These are phyloP conservation scores for Acanthurus lineatus DNA, from an alignment of 2,797 vertebrate species.

Conservation along the genomic window DNA sequence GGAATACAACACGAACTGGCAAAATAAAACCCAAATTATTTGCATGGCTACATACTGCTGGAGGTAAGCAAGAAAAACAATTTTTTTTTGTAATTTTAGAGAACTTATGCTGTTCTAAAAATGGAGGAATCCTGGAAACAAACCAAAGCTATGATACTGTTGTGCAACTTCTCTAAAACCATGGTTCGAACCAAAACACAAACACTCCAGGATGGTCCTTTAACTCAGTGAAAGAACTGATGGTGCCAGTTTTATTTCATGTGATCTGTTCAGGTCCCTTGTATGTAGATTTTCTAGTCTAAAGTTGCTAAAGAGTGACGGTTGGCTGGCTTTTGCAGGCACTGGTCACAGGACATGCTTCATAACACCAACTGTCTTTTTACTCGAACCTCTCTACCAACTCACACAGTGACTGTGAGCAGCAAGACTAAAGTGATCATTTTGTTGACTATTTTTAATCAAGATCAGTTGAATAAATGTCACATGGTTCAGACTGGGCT, in stretches of 20 bases:
- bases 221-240: constrained; percentile 22
- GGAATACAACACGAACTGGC: not conserved
- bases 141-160: not conserved
- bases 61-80: not conserved
- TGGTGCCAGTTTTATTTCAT: constrained; percentile 33
- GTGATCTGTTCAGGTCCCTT: constrained; percentile 16
- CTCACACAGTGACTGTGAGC: constrained; percentile 11
- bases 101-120: not conserved
- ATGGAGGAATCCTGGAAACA: not conserved
- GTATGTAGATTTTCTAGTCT: not conserved
- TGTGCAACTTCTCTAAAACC: not conserved
- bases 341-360: constrained; percentile 7
- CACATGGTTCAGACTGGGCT: constrained; percentile 40
- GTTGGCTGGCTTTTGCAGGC: constrained; percentile 1
- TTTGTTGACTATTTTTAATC: constrained; percentile 59
- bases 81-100: not conserved
- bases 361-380: not conserved
- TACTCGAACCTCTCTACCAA: not conserved
- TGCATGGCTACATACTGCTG: not conserved
- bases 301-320: constrained; percentile 13
- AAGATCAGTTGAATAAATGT: constrained; percentile 68
- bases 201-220: constrained; percentile 37
- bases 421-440: constrained; percentile 22
- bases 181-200: not conserved
- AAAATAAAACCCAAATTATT: not conserved